Conservation (phyloP, 1,140 invertebrate genomes). For the Drosophila pachea region DNA sequence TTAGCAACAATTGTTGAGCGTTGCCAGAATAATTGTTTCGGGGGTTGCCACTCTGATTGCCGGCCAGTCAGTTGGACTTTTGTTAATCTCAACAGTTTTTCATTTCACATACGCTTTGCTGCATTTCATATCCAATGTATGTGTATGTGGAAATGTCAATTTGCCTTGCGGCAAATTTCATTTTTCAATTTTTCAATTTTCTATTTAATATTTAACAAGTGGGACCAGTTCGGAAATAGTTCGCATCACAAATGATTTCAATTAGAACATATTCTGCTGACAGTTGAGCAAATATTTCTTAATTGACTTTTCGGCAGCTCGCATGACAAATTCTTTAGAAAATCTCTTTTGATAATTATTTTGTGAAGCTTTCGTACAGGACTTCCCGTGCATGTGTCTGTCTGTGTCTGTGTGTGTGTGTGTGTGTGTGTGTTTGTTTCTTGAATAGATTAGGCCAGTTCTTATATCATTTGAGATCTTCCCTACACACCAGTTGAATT, state of each 20-base stretch:
- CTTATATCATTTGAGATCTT: background rate
- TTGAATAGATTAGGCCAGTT: too few relatives aligned
- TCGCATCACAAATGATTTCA: constrained; percentile 1
- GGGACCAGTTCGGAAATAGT: background rate
- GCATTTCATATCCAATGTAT: background rate
- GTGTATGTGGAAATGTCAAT: constrained; percentile 38
- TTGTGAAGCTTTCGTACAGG: background rate
- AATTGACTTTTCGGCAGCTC: constrained; percentile 1
- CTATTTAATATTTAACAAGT: constrained; percentile 4
- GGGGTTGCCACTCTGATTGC: constrained; percentile 21
- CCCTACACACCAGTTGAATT: background rate
- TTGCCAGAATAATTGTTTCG: constrained; percentile 28
- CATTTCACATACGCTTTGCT: background rate
- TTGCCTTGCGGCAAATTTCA: constrained; percentile 32
- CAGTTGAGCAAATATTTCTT: constrained; percentile 12
- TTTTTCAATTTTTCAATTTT: constrained; percentile 36
- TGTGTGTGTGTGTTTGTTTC: too few relatives aligned
- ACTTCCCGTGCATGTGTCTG: too few relatives aligned
- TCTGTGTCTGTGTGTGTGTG: too few relatives aligned
- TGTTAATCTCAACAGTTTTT: background rate
- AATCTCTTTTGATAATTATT: background rate
- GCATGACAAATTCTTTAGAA: background rate
- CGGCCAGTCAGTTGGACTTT: background rate
- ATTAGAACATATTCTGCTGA: constrained; percentile 9
- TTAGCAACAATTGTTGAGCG: constrained; percentile 7